Percentiles rank a stretch among this genome's conserved stretches.
These are phyloP conservation scores for Drosophila stalkeri DNA, from an alignment of 2,888 invertebrate genomes.

Conservation along the genomic window DNA sequence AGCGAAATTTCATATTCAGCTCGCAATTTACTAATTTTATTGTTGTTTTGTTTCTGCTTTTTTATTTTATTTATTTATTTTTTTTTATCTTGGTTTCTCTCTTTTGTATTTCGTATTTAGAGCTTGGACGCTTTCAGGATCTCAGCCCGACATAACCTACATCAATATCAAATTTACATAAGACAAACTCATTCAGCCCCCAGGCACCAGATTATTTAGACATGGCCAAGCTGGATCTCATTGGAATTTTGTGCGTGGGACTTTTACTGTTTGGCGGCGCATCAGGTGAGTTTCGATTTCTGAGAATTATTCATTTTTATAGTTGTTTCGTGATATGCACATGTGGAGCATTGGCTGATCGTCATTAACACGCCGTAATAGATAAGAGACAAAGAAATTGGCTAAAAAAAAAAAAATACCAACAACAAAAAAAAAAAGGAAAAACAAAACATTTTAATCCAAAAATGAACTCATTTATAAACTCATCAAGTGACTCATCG, in stretches of 20 bases:
- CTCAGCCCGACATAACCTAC: slow-evolving; percentile 48
- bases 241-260: slow-evolving; percentile 13
- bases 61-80: not conserved
- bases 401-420: slow-evolving; percentile 4
- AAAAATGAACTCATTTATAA: slow-evolving; percentile 62
- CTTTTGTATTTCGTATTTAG: slow-evolving; percentile 14
- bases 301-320: slow-evolving; percentile 20
- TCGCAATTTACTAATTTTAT: slow-evolving; percentile 34
- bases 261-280: slow-evolving; percentile 15
- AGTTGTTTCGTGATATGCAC: not conserved
- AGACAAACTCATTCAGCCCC: slow-evolving; percentile 24
- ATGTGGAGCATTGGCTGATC: slow-evolving; percentile 29
- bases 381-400: slow-evolving; percentile 28
- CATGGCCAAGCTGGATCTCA: slow-evolving; percentile 11
- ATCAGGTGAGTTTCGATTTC: slow-evolving; percentile 55
- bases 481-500: slow-evolving; percentile 58
- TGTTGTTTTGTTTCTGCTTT: no score
- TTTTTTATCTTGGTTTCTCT: not conserved
- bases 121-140: slow-evolving; percentile 53
- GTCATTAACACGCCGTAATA: slow-evolving; percentile 28
- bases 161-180: slow-evolving; percentile 41
- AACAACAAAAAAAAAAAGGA: not conserved
- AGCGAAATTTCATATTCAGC: slow-evolving; percentile 37
- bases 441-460: slow-evolving; percentile 24
- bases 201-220: not conserved